phyloP scores from a whole-genome alignment of 2,113 vertebrate species.

The Podocnemis expansa region DNA sequence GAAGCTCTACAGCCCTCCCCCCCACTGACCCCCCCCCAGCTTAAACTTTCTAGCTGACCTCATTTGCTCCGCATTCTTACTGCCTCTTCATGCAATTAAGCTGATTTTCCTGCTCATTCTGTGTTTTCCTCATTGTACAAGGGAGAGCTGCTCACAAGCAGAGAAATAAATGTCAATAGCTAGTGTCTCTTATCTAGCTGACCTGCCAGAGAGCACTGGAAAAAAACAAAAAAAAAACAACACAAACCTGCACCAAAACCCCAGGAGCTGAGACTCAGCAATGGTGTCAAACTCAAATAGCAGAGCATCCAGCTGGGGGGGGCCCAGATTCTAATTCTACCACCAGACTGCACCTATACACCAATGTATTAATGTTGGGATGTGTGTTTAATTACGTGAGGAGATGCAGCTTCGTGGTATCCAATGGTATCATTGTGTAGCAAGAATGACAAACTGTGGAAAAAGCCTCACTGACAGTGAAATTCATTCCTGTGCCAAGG shows the following conservation, averaged over 20 bases:
- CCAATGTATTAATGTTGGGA: constrained; percentile 67
- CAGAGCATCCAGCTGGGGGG: constrained; percentile 70
- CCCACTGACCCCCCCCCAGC: background rate
- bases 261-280: constrained; percentile 37
- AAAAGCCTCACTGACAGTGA: background rate
- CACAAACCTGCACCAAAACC: constrained; percentile 49
- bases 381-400: constrained; percentile 65
- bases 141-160: constrained; percentile 69
- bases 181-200: constrained; percentile 51
- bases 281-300: constrained; percentile 61
- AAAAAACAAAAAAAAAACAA: constrained; percentile 34
- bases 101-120: constrained; percentile 80
- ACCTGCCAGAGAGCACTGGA: constrained; percentile 57
- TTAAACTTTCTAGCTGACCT: constrained; percentile 74
- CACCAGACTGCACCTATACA: constrained; percentile 56
- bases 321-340: constrained; percentile 74
- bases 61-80: constrained; percentile 78
- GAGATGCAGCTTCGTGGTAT: constrained; percentile 65
- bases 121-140: constrained; percentile 69
- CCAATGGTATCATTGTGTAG: constrained; percentile 44
- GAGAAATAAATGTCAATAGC: constrained; percentile 76
- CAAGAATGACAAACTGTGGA: constrained; percentile 6
- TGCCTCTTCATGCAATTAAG: constrained; percentile 80
- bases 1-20: background rate
- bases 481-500: background rate